Base-by-base conservation (phyloP, 1,140 invertebrate genomes). In the Leptopilina clavipes region DNA sequence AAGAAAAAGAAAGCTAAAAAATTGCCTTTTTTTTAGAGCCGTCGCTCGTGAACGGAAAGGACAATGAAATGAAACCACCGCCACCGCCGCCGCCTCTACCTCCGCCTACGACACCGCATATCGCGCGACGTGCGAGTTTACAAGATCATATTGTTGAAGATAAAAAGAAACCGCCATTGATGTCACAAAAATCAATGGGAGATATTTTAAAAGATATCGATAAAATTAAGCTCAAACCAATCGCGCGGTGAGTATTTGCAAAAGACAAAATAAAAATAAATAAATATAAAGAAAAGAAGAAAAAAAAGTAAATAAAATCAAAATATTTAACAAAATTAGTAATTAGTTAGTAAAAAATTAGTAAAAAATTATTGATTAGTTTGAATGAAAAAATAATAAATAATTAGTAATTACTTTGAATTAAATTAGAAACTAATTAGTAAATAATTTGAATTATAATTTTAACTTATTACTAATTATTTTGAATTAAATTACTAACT, bases 111-210 rank as follows among this genome's bases (percentile, higher is more conserved):
- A 90, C 89, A 11, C 89, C 90, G 18, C 89, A 90, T 76, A 90
- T 90, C 25, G 90, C 89, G 8, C 81, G 89, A 76, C 82, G 89
- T 76, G 86, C 90, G 40, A 91, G 90, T 83, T 81, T 91, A 11
- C 90, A 90, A 82, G 90, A 91, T 80, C 88, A 91, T 70, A 87
- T 89, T 76, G 76, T 83, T 6, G 87, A 90, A 31, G 88, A 90
- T 44, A 81, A 85, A 18, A 87, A 82, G 74, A 90, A 86, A 71
- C 82, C 83, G 19, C 77, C 79, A 43, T 77, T 89, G 65, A 73
- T 78, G 17, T 48, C 81, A 6, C 89, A 91, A 79, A 87, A 87
- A 76, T 90, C 88, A 3, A 89, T 86, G 83, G 86, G 86, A 18
- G 86, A 90, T 80, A 86, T 89, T 48, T 78, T 90, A 12, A 86